phyloP scores from a whole-genome alignment of 2,797 vertebrate genomes.

The Gambelia wislizenii region DNA sequence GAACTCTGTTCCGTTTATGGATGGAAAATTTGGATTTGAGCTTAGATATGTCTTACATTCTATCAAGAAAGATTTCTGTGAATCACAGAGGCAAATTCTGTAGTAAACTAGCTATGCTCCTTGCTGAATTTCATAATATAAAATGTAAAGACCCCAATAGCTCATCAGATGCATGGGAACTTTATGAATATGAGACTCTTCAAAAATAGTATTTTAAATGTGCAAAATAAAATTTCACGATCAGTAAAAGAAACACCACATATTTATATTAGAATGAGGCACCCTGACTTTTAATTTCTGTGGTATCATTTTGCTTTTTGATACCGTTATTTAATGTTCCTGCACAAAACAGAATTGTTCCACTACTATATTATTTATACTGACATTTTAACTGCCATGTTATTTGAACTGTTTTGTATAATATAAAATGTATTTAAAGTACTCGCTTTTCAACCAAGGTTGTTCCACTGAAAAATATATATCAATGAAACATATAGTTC shows the following conservation, averaged over 20 bases:
- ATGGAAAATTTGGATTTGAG: not conserved
- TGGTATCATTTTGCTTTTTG: not conserved
- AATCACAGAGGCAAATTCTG: not conserved
- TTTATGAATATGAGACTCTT: not conserved
- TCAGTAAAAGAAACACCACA: not conserved
- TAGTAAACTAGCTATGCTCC: not conserved
- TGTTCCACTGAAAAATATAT: not conserved
- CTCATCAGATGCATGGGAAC: not conserved
- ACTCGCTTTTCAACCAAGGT: not conserved
- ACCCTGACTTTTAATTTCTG: not conserved
- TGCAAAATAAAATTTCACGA: slow-evolving; percentile 3
- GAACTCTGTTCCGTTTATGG: not conserved
- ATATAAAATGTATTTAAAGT: not conserved
- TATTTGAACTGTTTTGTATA: not conserved
- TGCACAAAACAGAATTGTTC: not conserved
- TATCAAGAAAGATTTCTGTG: not conserved
- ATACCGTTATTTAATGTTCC: not conserved
- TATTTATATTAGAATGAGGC: not conserved
- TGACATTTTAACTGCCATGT: not conserved
- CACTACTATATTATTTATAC: not conserved
- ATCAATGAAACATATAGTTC: not conserved
- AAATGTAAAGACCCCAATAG: not conserved
- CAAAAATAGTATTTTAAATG: not conserved
- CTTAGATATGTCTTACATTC: not conserved
- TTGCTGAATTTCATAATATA: not conserved